Base-by-base conservation (phyloP, 2,888 invertebrate genomes). In the Cenopis cana region DNA sequence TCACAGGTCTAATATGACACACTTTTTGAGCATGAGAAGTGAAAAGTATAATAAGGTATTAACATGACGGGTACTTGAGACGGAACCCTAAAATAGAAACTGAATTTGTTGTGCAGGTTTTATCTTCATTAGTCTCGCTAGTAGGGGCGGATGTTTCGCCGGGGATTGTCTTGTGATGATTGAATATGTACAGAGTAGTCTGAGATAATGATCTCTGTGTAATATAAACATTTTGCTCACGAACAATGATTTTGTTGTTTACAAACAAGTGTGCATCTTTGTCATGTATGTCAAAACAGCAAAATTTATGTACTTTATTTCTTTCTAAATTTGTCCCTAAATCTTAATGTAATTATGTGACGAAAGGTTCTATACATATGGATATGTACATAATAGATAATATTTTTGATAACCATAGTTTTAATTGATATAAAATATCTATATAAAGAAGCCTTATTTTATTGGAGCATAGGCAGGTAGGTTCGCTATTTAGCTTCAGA, bases 111-210 rank as follows among this genome's bases (percentile, higher is more conserved):
- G 52, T 54, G 72, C 50, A 66, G 74, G 69, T 68, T 75, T 33
- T 55, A 65, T 68, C 68, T 75, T 74, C 60, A 69, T 75, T 74
- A 73, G 73, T 64, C 55, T 69, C 74, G 54, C 52, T 54, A 77
- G 75, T 73, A 79, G 79, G 81, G 82, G 84, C 86, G 87, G 87
- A 88, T 85, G 84, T 76, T 77, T 75, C 82, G 76, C 78, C 79
- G 76, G 79, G 75, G 76, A 84, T 84, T 85, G 87, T 88, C 85
- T 82, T 73, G 77, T 78, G 81, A 74, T 82, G 85, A 86, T 86
- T 86, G 86, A 85, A 85, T 83, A 83, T 81, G 76, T 75, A 79
- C 78, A 88, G 86, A 80, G 82, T 80, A 82, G 75, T 70, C 69
- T 61, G 72, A 74, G 67, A 41, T 73, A 73, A 74, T 60, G 68